Evolutionary conservation across 37 sponge, comb jelly and placozoan genomes (phyloP), one percentile per base, ranked within the genome.

Genomic region (Chondrilla cf. caribensis): DNA sequence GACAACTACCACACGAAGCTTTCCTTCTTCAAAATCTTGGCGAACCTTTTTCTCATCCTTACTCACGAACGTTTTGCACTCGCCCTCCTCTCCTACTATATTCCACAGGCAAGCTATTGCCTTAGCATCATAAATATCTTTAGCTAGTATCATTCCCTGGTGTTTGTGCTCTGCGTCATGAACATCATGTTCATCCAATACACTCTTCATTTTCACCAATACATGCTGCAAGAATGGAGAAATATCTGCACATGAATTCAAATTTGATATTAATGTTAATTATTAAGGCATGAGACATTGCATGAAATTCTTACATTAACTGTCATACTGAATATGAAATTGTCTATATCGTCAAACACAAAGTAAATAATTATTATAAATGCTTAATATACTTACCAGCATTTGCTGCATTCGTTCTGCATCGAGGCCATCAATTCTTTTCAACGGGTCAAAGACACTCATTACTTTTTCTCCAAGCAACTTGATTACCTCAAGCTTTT

Each of bases 101-200:
- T 70, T 70, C 71, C 71, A 70, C 18, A 70, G 39, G 4, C 31
- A 8, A 28, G 71, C 71, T 28, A 70, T 70, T 22, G 31, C 19
- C 29, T 82, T 43, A 24, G 71, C 83, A 39, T 40, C 38, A 5
- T 82, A 6, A 60, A 68, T 28, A 47, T 51, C 32, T 65, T 65
- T 21, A 21, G 83, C 70, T 17, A 82, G 54, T 4, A 82, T 54
- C 83, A 82, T 68, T 64, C 68, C 83, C 38, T 82, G 83, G 55
- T 82, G 83, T 31, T 68, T 66, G 14, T 44, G 54, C 7, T 43
- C 33, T 19, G n/a, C 17, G 35, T 82, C 83, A 47, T 67, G 15
- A 24, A 38, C 54, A 40, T 82, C 83, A 82, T 82, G 83, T 11
- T 26, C 32, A 17, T 65, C 32, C 43, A 82, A 31, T 21, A 25